Base-by-base conservation (phyloP, 2,113 vertebrate genomes). In the Colinus virginianus region DNA sequence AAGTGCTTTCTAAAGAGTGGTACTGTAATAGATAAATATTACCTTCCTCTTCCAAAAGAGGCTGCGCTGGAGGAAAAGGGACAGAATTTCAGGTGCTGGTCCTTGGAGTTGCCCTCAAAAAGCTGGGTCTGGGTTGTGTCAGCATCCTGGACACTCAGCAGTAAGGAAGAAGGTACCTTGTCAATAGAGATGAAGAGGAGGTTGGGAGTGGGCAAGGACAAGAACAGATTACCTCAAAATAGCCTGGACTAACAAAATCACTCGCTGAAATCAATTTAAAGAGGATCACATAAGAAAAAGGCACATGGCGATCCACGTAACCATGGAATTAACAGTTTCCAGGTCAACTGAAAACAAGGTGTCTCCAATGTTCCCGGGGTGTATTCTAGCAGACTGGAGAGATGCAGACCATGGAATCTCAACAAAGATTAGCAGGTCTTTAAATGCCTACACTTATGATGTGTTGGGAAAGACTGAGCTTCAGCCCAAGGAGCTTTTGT, bases 91-190 rank as follows among this genome's bases (percentile, higher is more conserved):
- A 22, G 42, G 4, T 19, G 38, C 30, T 48, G 49, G n/a, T n/a
- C 76, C 76, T 53, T 42, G 59, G 55, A 63, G 61, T 6, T 23
- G 40, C 18, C 64, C 45, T 64, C 58, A n/a, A 5, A 38, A 12
- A 16, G 1, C 36, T 32, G n/a, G 0, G 7, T 3, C 23, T 40
- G 55, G 51, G 45, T 59, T n/a, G 21, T 0, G 3, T 12, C 64
- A 34, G 18, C 48, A 32, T 30, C 32, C 34, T 13, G 34, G 28
- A 38, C 28, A 10, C 48, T n/a, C 2, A 22, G 21, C 58, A 19
- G 45, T 9, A 10, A 38, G 63, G 45, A 40, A 61, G 48, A 43
- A 66, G 38, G 49, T n/a, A 20, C 14, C 17, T 3, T 42, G 55
- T 9, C 34, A 32, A 14, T 15, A 34, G 36, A 10, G 25, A 53